A percentile compares a stretch with the other conserved stretches of the same genome.
These are phyloP conservation scores for Caiman crocodilus DNA, from an alignment of 2,797 vertebrate species.

Conservation along the genomic window DNA sequence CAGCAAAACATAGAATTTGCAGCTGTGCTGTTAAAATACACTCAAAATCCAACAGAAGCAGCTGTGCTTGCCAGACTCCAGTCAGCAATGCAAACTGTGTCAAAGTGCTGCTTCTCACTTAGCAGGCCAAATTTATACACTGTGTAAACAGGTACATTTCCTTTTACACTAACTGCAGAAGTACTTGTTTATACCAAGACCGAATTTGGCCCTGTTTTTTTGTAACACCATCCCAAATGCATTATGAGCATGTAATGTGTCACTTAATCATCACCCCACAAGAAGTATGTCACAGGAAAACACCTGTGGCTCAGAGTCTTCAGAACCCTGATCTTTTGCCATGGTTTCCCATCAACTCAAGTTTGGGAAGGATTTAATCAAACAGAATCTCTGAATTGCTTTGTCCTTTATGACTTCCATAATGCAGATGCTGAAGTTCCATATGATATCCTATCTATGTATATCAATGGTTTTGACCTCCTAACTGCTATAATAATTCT, in stretches of 20 bases:
- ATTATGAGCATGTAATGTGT: background rate
- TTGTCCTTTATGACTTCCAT: background rate
- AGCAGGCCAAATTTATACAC: background rate
- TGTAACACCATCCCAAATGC: background rate
- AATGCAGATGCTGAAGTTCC: background rate
- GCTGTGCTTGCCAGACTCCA: background rate
- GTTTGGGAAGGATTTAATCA: background rate
- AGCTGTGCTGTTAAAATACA: background rate
- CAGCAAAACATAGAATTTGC: background rate
- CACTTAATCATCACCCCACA: background rate
- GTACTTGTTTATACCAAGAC: background rate
- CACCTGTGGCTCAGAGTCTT: rapidly evolving
- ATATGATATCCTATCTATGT: background rate
- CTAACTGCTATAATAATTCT: rapidly evolving
- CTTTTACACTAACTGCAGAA: background rate
- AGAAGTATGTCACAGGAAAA: background rate
- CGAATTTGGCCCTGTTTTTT: background rate
- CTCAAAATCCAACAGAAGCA: background rate
- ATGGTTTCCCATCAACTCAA: background rate
- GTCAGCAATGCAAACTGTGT: background rate
- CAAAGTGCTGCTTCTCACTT: background rate
- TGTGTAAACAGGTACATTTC: background rate
- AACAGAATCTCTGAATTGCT: background rate
- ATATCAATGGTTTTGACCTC: rapidly evolving
- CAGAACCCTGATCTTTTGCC: background rate